Evolutionary conservation across 2,113 vertebrate genomes (phyloP).

Genomic region (Falcunculus frontatus): DNA sequence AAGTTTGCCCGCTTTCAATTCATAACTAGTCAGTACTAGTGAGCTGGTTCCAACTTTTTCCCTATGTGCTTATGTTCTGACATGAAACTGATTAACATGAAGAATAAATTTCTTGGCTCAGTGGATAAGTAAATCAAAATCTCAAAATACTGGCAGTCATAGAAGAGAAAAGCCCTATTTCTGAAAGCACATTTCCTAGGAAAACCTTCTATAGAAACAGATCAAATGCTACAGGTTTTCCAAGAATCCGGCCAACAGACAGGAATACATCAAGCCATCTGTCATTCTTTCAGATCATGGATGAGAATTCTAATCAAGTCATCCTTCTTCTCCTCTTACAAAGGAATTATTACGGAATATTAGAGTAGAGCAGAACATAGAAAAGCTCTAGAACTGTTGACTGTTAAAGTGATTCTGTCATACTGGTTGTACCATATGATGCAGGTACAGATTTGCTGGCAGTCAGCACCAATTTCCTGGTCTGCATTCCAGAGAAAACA

Average conservation of each 20-base stretch:
- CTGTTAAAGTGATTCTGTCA: not conserved
- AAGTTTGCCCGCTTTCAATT: not conserved
- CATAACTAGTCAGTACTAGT: not conserved
- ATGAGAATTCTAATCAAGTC: not conserved
- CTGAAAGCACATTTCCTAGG: not conserved
- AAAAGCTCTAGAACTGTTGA: not conserved
- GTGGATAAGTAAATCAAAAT: not conserved
- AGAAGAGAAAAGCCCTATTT: not conserved
- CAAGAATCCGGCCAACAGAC: not conserved
- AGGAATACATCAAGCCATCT: not conserved
- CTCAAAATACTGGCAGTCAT: not conserved
- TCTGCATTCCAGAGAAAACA: not conserved
- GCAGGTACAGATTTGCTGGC: not conserved
- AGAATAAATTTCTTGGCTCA: not conserved
- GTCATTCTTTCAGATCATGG: not conserved
- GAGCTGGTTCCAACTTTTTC: not conserved
- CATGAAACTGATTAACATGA: not conserved
- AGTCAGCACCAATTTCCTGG: not conserved
- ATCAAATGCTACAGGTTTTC: not conserved
- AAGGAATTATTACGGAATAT: not conserved
- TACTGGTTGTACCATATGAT: not conserved
- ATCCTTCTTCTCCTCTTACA: not conserved
- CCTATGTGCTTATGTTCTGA: not conserved
- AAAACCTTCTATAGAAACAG: not conserved
- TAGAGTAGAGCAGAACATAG: not conserved